A percentile compares a stretch with the other conserved stretches of the same genome.
These are phyloP conservation scores for Lithosia quadra DNA, from an alignment of 2,888 invertebrate genomes.

Conservation along the genomic window DNA sequence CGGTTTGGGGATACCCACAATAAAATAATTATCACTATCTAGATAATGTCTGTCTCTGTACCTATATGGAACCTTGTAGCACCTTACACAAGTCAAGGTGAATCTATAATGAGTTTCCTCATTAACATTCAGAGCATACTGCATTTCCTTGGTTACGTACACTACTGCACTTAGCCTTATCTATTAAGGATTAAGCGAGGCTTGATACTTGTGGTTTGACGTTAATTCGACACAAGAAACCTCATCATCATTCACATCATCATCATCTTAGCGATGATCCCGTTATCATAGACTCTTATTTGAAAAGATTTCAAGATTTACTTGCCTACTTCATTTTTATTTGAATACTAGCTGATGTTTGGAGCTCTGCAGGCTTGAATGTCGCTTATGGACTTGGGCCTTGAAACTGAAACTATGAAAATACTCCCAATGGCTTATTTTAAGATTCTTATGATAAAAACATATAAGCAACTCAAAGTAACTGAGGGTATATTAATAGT, in stretches of 20 bases:
- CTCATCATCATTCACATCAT: background rate
- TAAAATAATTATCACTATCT: background rate
- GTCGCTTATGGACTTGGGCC: too few species aligned
- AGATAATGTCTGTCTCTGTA: background rate
- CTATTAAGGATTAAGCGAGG: background rate
- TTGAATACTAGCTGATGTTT: too few species aligned
- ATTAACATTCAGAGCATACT: background rate
- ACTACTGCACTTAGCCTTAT: background rate
- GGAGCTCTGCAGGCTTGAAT: too few species aligned
- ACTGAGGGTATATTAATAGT: too few species aligned
- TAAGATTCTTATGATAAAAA: too few species aligned
- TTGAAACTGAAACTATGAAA: too few species aligned
- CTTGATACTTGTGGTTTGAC: background rate
- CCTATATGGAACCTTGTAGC: background rate
- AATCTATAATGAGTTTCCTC: background rate
- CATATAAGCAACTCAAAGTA: too few species aligned
- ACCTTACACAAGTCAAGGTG: slow-evolving; percentile 6
- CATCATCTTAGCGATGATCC: background rate
- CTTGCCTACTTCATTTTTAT: too few species aligned
- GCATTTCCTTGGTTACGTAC: background rate
- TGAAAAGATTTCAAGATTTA: too few species aligned
- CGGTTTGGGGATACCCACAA: background rate
- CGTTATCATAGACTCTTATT: too few species aligned
- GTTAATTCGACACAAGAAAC: background rate
- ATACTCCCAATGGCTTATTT: too few species aligned